phyloP scores from a whole-genome alignment of 2,888 invertebrate species.

The Heterodera filipjevi region DNA sequence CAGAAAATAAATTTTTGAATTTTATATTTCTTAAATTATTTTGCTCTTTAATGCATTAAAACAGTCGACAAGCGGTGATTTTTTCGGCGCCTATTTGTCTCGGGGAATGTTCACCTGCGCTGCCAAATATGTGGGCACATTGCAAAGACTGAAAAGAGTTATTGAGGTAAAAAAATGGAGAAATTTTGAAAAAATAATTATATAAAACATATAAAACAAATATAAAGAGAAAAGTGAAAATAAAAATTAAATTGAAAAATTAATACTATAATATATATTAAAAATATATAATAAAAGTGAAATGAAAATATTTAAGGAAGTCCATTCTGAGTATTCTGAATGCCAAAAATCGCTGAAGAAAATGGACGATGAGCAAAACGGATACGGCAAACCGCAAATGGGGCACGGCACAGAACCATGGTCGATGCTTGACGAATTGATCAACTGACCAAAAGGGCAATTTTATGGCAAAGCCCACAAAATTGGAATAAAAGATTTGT shows the following conservation, averaged over 20 bases:
- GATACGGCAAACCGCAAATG: not conserved
- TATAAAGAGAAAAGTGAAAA: not conserved
- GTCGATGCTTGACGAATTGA: not conserved
- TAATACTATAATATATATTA: not conserved
- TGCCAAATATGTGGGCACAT: slow-evolving; percentile 20
- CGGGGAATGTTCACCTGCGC: slow-evolving; percentile 25
- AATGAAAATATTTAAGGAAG: not conserved
- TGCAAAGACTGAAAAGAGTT: slow-evolving; percentile 19
- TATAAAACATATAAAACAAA: too few relatives aligned
- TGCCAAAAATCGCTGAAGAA: not conserved
- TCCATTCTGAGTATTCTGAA: slow-evolving; percentile 18
- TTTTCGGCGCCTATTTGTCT: slow-evolving; percentile 8
- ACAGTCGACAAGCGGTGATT: not conserved
- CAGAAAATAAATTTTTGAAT: too few relatives aligned
- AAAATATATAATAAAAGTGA: not conserved
- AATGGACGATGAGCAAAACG: not conserved
- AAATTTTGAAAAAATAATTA: too few relatives aligned
- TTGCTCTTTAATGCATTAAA: not conserved
- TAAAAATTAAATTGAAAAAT: not conserved
- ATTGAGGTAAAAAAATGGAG: slow-evolving; percentile 15
- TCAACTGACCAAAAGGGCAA: not conserved
- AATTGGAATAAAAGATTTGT: too few relatives aligned
- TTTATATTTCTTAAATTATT: not conserved
- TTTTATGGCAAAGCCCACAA: not conserved
- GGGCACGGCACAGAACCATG: not conserved